Percentiles rank a stretch among this genome's conserved stretches.
Evolutionary conservation across 2,797 vertebrate genomes (phyloP).

Genomic region (Lithobates sylvaticus): DNA sequence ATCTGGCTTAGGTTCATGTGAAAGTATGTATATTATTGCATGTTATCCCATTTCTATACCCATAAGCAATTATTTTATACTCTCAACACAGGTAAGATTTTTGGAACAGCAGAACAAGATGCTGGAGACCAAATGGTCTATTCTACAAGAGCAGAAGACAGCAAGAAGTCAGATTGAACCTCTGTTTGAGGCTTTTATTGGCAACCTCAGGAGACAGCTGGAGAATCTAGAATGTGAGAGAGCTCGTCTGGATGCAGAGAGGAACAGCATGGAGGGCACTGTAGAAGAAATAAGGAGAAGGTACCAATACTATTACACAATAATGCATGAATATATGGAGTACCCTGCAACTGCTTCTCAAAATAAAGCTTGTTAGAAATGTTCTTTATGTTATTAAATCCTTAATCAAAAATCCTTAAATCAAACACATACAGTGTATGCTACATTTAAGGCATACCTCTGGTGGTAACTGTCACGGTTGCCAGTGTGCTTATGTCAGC

Average conservation of each 20-base stretch:
- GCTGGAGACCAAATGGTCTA: constrained; percentile 70
- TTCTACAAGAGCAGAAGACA: constrained; percentile 67
- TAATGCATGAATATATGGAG: not conserved
- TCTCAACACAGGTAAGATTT: constrained; percentile 61
- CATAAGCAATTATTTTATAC: not conserved
- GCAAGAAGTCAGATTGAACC: constrained; percentile 81
- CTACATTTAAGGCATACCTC: too few species aligned
- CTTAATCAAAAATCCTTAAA: too few species aligned
- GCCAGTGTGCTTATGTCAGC: too few species aligned
- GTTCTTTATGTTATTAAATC: too few species aligned
- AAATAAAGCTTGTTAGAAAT: too few species aligned
- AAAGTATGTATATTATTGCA: not conserved
- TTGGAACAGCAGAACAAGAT: constrained; percentile 70
- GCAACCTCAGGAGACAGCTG: constrained; percentile 84
- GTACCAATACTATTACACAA: too few species aligned
- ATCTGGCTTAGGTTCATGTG: not conserved
- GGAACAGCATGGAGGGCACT: constrained; percentile 81
- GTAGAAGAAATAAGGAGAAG: constrained; percentile 76
- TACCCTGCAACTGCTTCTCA: not conserved
- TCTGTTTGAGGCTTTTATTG: constrained; percentile 85
- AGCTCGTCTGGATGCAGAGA: constrained; percentile 82
- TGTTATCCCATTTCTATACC: not conserved
- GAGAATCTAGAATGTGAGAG: constrained; percentile 83
- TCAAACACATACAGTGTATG: too few species aligned
- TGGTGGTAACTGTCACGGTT: too few species aligned